Percentiles rank a stretch among this genome's conserved stretches.
These are phyloP conservation scores for Penaeus chinensis DNA, from an alignment of 1,140 invertebrate genomes.

Conservation along the genomic window DNA sequence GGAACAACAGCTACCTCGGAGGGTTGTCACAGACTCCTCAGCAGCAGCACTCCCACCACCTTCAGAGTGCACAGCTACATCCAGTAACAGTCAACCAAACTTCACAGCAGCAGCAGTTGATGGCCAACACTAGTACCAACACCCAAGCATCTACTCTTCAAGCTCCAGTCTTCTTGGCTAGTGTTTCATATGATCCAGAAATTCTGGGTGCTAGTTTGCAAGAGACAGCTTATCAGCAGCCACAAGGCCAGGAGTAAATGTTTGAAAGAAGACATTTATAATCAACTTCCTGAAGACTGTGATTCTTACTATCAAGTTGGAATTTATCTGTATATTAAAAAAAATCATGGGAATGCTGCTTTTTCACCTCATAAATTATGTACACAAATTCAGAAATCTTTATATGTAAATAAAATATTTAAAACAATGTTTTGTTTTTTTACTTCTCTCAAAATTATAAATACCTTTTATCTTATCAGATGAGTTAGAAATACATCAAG, in stretches of 20 bases:
- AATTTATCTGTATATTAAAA: no score
- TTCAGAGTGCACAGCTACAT: not conserved
- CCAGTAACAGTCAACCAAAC: constrained; percentile 4
- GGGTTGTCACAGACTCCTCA: constrained; percentile 12
- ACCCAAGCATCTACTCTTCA: constrained; percentile 1
- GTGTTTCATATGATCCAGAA: constrained; percentile 17
- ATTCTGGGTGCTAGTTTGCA: constrained; percentile 25
- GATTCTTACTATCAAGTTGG: no score
- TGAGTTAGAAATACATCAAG: no score
- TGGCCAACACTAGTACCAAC: not conserved
- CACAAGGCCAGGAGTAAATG: constrained; percentile 17
- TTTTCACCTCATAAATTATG: no score
- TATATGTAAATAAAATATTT: no score
- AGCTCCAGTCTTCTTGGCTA: constrained; percentile 1
- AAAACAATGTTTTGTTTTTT: no score
- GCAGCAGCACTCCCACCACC: not conserved
- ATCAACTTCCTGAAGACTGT: no score
- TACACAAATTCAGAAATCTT: no score
- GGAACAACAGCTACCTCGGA: not conserved
- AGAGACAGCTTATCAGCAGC: constrained; percentile 16
- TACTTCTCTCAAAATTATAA: no score
- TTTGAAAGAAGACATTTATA: not conserved
- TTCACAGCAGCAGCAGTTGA: constrained; percentile 11
- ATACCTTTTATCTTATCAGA: no score
- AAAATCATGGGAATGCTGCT: no score